A percentile compares a stretch with the other conserved stretches of the same genome.
Conservation (phyloP, 2,113 vertebrate species). For the Hylia prasina region DNA sequence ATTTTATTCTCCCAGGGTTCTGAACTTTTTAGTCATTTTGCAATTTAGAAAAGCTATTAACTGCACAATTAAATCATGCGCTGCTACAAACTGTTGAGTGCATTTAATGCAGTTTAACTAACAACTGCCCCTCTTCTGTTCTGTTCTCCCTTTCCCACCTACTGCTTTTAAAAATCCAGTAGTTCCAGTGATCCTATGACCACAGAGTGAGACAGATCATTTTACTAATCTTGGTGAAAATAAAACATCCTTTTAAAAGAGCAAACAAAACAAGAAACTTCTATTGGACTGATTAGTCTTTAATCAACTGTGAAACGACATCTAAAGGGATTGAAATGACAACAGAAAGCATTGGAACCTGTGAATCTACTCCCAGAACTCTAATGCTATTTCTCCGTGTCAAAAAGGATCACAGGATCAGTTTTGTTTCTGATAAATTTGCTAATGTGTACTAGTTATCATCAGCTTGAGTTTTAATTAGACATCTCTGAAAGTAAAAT, state of each 20-base stretch:
- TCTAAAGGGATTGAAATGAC: neutral
- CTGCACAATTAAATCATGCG: neutral
- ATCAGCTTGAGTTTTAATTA: neutral
- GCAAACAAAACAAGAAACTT: neutral
- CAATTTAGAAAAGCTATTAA: conserved; percentile 16
- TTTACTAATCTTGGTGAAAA: neutral
- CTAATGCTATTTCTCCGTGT: neutral
- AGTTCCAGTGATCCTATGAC: neutral
- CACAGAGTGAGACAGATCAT: neutral
- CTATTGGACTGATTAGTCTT: neutral
- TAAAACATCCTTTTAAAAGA: neutral
- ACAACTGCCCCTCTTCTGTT: neutral
- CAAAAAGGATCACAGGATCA: neutral
- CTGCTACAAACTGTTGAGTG: neutral
- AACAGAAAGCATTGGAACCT: neutral
- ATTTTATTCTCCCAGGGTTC: neutral
- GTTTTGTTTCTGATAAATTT: neutral
- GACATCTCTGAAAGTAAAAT: neutral
- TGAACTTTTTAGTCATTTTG: neutral
- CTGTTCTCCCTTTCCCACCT: neutral
- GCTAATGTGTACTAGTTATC: neutral
- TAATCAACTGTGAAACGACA: neutral
- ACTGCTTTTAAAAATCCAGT: neutral
- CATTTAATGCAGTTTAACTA: neutral
- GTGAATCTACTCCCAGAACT: neutral